phyloP scores from a whole-genome alignment of 2,888 invertebrate species.

The Ochropleura leucogaster region DNA sequence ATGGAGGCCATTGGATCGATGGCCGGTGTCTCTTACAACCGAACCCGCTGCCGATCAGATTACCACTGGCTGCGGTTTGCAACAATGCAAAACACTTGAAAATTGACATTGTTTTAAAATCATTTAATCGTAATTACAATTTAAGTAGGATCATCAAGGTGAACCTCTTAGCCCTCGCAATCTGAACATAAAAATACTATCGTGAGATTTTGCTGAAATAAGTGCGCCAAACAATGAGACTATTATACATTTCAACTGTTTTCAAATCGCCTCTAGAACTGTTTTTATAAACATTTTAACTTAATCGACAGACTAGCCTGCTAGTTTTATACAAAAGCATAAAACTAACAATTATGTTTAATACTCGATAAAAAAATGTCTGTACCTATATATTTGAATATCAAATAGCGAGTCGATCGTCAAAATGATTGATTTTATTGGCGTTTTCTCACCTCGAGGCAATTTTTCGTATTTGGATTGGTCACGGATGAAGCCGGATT shows the following conservation, averaged over 20 bases:
- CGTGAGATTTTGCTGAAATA: conserved; percentile 58
- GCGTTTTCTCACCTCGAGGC: conserved; percentile 39
- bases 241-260: conserved; percentile 54
- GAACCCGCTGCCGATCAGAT: conserved; percentile 67
- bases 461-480: conserved; percentile 42
- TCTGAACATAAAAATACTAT: conserved; percentile 56
- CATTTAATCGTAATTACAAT: conserved; percentile 46
- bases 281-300: conserved; percentile 51
- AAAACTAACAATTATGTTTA: conserved; percentile 40
- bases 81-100: conserved; percentile 57
- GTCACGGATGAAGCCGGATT: conserved; percentile 42
- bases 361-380: conserved; percentile 37
- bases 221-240: conserved; percentile 49
- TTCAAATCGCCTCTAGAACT: conserved; percentile 44
- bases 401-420: conserved; percentile 22
- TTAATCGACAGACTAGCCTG: conserved; percentile 22
- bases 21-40: conserved; percentile 76
- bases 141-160: conserved; percentile 62
- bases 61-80: conserved; percentile 71
- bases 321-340: conserved; percentile 34
- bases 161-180: conserved; percentile 43
- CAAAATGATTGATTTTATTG: conserved; percentile 35
- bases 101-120: conserved; percentile 34
- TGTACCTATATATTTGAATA: conserved; percentile 23
- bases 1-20: conserved; percentile 71